Evolutionary conservation across 1,140 invertebrate species (phyloP), one percentile per base, ranked within the genome.

Genomic region (Hycleus cichorii): DNA sequence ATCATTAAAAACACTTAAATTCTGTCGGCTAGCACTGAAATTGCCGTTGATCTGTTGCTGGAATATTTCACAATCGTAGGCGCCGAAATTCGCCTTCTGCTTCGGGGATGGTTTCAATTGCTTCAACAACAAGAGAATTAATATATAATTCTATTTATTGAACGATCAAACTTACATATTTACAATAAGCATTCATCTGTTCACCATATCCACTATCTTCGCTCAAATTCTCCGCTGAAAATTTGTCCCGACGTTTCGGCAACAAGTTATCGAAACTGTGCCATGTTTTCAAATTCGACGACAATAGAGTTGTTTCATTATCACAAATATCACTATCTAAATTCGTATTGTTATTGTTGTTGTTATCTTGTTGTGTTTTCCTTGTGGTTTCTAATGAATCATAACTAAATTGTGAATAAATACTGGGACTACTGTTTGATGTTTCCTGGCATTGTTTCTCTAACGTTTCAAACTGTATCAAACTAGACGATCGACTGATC

Each of bases 391-490:
- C 80, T 40, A 82, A 68, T 0, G 80, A 81, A 62, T 83, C 80
- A 62, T 78, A 79, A 51, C 79, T 80, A 61, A 79, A 79, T 45
- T 76, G 74, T 32, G 78, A 79, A 46, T 70, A 69, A 4, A 73
- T 62, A 42, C 72, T 70, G 0, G 80, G 80, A 6, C 81, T 80
- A 52, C 68, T 69, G 39, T 59, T 69, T n/a, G 64, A 71, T 10
- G 66, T 68, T 11, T 72, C 65, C 57, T 79, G 80, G 66, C 83
- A 88, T 39, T 84, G 85, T 59, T 83, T 79, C 65, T 89, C 87
- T 48, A 91, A 74, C 0, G 82, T 88, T 71, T 91, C 89, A 70
- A 91, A 91, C 71, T 90, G 88, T 25, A 90, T 76, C 26, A 91
- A 75, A 51, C 87, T 89, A 42, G 85, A 88, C 25, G 87, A 88